Base-by-base conservation (phyloP, 1,140 invertebrate species). In the Aphelinus atriplicis region DNA sequence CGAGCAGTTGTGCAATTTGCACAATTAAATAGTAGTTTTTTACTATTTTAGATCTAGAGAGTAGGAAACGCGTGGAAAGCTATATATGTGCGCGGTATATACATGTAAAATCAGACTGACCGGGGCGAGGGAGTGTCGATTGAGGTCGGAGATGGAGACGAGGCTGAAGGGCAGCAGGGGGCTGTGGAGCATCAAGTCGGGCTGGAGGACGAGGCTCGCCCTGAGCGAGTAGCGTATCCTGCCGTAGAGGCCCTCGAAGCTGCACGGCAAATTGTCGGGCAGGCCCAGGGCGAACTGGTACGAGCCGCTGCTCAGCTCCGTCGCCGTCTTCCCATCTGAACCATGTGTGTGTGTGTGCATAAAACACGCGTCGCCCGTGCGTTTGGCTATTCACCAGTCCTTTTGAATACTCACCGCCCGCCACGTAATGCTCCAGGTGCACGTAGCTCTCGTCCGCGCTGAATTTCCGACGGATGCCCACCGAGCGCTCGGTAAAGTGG, bases 171-270 rank as follows among this genome's bases (percentile, higher is more conserved):
- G 78, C 61, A 84, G 70, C 62, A 74, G 77, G 56, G 79, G 78
- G 61, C 79, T 79, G 47, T 76, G 78, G 69, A 81, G 74, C 66
- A 62, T 57, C 67, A 78, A 64, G 68, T 78, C 67, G 56, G 73
- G 70, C 45, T 74, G 79, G 57, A 82, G 56, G 69, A 80, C 75
- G 62, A 84, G 78, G 61, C 78, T 79, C 10, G 82, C 82, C 68
- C 74, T 79, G 50, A 84, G 78, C 46, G 81, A 81, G 69, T 84
- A 84, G 69, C 83, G 79, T 57, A 84, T 80, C 53, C 83, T 78
- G 47, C 83, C 83, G 58, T 84, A 84, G 63, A 82, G 79, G 50
- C 83, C 83, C 71, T 84, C 83, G 75, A 84, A 84, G 55, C 83
- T 84, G 72, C 81, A 83, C 3, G 82, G 79, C 45, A 79, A 55